Evolutionary conservation across 2,888 invertebrate species (phyloP).

Genomic region (Ectemnius cavifrons): DNA sequence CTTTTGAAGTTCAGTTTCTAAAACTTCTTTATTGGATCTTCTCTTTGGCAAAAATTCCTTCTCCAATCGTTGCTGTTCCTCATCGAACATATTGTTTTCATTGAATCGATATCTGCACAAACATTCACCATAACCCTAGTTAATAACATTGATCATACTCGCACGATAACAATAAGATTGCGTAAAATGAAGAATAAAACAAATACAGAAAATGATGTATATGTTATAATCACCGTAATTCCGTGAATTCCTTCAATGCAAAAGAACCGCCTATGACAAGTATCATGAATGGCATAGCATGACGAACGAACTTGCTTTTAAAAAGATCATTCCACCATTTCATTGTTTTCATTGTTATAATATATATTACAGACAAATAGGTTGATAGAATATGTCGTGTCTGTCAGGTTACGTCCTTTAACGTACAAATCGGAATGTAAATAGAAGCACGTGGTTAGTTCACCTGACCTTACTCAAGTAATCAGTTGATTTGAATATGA

Average conservation of each 20-base stretch:
- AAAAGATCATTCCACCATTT: background rate
- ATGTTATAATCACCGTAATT: conserved; percentile 81
- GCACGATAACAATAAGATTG: background rate
- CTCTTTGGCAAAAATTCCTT: conserved; percentile 84
- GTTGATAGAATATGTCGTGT: too few relatives aligned
- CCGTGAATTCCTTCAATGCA: conserved; percentile 86
- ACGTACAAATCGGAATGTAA: too few relatives aligned
- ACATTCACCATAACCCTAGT: background rate
- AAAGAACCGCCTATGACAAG: conserved; percentile 89
- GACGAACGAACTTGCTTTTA: background rate
- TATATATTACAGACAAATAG: too few relatives aligned
- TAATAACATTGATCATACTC: background rate
- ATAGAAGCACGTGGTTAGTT: too few relatives aligned
- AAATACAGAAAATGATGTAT: background rate
- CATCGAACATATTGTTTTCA: background rate
- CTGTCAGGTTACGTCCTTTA: too few relatives aligned
- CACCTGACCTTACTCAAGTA: too few relatives aligned
- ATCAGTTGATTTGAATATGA: too few relatives aligned
- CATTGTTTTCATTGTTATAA: too few relatives aligned
- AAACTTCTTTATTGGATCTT: conserved; percentile 81
- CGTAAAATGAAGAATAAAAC: background rate
- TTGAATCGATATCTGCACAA: conserved; percentile 31
- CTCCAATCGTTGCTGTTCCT: conserved; percentile 14
- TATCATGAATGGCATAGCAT: conserved; percentile 83
- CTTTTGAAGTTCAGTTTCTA: conserved; percentile 88